Evolutionary conservation across 30 jellyfish, hydroid and myxozoan species (phyloP), one percentile per base, ranked within the genome.

Genomic region (Haliclystus octoradiatus): DNA sequence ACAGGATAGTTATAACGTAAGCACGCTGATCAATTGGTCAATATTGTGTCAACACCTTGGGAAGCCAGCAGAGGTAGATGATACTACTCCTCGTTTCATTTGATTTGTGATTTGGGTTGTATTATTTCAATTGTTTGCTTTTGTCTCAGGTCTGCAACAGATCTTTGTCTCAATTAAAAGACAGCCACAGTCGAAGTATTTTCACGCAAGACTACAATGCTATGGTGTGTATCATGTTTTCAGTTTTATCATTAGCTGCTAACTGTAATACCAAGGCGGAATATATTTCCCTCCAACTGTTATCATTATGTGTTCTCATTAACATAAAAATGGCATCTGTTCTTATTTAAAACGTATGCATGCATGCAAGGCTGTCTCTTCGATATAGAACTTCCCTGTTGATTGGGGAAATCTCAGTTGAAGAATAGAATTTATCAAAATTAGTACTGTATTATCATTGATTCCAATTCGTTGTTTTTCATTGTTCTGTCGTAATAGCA

Each of bases 21-120:
- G 82, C 22, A 86, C 96, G 32, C 68, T 79, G 22, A 52, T 79
- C 68, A 86, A 86, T 65, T 57, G 78, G 81, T 78, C 94, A 2
- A 88, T 86, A 22, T 70, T 86, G n/a, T 65, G 92, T 23, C 96
- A 86, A 64, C 96, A 86, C 72, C 79, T 86, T 75, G 96, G 96
- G 26, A 86, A 86, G 69, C 51, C 94, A 24, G 83, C 90, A 23
- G 96, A 86, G 84, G 96, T 86, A 72, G 5, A 23, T 31, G n/a
- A n/a, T n/a, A n/a, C n/a, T n/a, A n/a, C n/a, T n/a, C n/a, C n/a
- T n/a, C n/a, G n/a, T 3, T 29, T 57, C 1, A 1, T 30, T 0
- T 13, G 40, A n/a, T 25, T 63, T 25, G 3, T 22, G 32, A 2
- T 2, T 19, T 22, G 1, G 1, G 19, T 2, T 63, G 19, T 7